A percentile compares a stretch with the other conserved stretches of the same genome.
Evolutionary conservation across 2,888 invertebrate species (phyloP).

Genomic region (Melipona bicolor): DNA sequence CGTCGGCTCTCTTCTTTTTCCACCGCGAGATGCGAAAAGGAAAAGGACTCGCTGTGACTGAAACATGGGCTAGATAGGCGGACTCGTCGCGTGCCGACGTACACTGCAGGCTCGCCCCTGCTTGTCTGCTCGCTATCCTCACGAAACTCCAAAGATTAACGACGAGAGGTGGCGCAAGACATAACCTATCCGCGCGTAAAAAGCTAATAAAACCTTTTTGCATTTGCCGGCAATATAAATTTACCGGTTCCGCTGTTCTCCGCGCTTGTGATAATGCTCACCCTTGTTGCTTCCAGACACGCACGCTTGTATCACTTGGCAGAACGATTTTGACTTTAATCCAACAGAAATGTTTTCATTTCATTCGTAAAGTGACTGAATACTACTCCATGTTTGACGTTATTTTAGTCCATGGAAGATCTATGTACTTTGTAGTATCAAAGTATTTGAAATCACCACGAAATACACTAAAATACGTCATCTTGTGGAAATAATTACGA

Average conservation of each 20-base stretch:
- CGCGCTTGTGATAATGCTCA: conserved; percentile 68
- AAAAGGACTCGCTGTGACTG: conserved; percentile 74
- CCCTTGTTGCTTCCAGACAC: conserved; percentile 68
- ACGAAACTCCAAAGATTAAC: conserved; percentile 82
- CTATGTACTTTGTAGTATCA: too few relatives aligned
- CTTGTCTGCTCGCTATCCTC: conserved; percentile 80
- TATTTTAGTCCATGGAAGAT: not conserved
- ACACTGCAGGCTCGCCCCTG: conserved; percentile 73
- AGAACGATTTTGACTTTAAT: conserved; percentile 58
- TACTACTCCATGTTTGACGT: not conserved
- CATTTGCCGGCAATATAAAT: conserved; percentile 73
- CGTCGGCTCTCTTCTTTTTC: conserved; percentile 75
- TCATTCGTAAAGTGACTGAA: not conserved
- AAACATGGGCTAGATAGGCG: conserved; percentile 81
- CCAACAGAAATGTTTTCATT: conserved; percentile 27
- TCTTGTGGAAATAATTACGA: too few relatives aligned
- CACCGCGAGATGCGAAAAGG: conserved; percentile 74
- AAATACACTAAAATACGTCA: too few relatives aligned
- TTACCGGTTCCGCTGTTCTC: conserved; percentile 70
- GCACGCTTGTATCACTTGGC: conserved; percentile 55
- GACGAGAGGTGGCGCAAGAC: conserved; percentile 81
- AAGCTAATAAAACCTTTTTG: conserved; percentile 81
- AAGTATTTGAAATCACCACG: not conserved
- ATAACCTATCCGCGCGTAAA: conserved; percentile 80
- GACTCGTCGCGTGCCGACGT: conserved; percentile 80